These are phyloP conservation scores for Bubo bubo DNA, from an alignment of 2,113 vertebrate species.

Conservation along the genomic window DNA sequence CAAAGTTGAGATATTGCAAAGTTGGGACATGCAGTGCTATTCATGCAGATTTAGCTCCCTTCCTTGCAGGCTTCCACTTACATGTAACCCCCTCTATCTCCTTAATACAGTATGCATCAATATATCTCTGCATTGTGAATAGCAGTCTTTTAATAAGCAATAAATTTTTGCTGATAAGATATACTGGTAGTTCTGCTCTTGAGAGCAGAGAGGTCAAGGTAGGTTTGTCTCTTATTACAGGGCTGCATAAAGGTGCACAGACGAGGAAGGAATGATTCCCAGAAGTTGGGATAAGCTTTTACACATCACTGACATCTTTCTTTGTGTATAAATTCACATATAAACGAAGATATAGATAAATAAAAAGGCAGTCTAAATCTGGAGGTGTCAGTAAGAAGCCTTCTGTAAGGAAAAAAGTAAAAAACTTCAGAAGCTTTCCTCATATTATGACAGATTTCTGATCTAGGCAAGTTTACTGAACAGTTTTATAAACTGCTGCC, in stretches of 20 bases:
- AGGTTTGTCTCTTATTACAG: not conserved
- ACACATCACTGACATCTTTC: not conserved
- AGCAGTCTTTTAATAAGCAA: not conserved
- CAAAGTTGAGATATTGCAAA: not conserved
- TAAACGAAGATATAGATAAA: not conserved
- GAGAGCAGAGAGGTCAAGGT: not conserved
- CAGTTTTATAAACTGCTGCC: not conserved
- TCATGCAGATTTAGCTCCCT: not conserved
- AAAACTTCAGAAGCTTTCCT: not conserved
- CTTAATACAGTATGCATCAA: not conserved
- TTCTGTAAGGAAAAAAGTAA: not conserved
- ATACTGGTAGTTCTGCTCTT: not conserved
- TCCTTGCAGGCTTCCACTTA: not conserved
- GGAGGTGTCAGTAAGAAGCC: not conserved
- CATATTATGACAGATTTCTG: not conserved
- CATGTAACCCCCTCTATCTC: accelerated
- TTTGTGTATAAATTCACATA: not conserved
- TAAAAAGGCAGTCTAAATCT: not conserved
- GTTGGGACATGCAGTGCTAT: not conserved
- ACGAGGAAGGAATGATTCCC: not conserved
- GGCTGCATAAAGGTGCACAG: not conserved
- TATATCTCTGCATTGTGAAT: not conserved
- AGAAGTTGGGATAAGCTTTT: not conserved
- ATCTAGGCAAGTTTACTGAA: not conserved
- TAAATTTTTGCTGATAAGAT: not conserved